Percentiles rank a stretch among this genome's conserved stretches.
Evolutionary conservation across 2,888 invertebrate species (phyloP).

Genomic region (Rosalia funebris): DNA sequence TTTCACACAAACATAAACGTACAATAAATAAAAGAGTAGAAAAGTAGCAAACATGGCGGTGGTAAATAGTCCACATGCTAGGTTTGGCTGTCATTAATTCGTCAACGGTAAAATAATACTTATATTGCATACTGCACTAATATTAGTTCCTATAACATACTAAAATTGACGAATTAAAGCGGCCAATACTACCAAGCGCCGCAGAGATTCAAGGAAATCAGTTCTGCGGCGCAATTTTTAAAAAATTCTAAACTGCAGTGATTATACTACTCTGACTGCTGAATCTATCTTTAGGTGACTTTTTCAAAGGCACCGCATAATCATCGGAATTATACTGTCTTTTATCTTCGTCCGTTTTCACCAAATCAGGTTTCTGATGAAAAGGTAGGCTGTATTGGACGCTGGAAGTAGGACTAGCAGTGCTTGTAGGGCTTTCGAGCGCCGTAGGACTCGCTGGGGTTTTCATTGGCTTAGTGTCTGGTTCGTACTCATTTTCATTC

Average conservation of each 20-base stretch:
- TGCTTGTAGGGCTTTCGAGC: slow-evolving; percentile 28
- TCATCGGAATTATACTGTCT: slow-evolving; percentile 47
- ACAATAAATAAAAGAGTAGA: slow-evolving; percentile 25
- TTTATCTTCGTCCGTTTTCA: slow-evolving; percentile 34
- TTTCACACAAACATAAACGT: slow-evolving; percentile 15
- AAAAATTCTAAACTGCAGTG: slow-evolving; percentile 53
- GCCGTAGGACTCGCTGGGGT: slow-evolving; percentile 27
- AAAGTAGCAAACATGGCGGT: slow-evolving; percentile 13
- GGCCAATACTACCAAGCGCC: background rate
- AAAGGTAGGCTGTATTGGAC: slow-evolving; percentile 45
- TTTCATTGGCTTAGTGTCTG: slow-evolving; percentile 33
- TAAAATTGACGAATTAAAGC: background rate
- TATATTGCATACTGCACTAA: too few species aligned
- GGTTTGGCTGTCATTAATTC: slow-evolving; percentile 14
- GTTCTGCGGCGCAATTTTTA: background rate
- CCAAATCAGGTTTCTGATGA: slow-evolving; percentile 44
- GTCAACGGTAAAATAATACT: background rate
- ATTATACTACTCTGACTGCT: slow-evolving; percentile 59
- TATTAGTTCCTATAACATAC: background rate
- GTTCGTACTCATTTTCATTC: slow-evolving; percentile 41
- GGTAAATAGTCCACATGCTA: slow-evolving; percentile 51
- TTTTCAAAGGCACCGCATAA: slow-evolving; percentile 49
- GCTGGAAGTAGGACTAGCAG: slow-evolving; percentile 42
- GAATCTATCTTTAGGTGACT: slow-evolving; percentile 44
- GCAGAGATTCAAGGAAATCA: background rate